Conservation (phyloP, 1,140 invertebrate genomes). For the Zaprionus davidi region DNA sequence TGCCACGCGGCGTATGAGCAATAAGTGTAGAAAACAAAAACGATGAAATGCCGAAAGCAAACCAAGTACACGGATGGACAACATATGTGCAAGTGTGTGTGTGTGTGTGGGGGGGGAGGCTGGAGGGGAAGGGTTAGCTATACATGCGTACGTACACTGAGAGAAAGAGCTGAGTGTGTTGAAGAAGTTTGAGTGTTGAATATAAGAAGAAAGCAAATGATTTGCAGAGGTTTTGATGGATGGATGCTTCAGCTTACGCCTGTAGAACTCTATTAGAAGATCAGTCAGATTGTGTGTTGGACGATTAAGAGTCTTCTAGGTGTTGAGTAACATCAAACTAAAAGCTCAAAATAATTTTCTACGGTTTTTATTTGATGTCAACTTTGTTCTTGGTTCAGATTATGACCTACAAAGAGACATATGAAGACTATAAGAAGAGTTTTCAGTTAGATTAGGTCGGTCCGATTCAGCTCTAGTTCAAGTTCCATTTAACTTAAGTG, state of each 20-base stretch:
- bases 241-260: too few species aligned
- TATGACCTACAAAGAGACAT: too few species aligned
- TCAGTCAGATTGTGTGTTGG: too few species aligned
- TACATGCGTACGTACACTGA: neutral
- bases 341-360: too few species aligned
- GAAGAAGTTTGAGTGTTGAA: neutral
- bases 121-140: neutral
- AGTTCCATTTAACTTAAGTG: neutral
- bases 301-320: too few species aligned
- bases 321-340: too few species aligned
- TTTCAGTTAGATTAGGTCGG: too few species aligned
- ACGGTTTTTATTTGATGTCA: too few species aligned
- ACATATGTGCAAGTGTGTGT: constrained; percentile 8
- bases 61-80: constrained; percentile 9
- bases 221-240: neutral
- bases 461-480: neutral
- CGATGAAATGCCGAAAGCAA: constrained; percentile 5
- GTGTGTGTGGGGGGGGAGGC: neutral
- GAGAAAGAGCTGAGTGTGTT: neutral
- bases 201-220: neutral
- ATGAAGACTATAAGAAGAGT: too few species aligned
- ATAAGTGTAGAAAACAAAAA: constrained; percentile 29
- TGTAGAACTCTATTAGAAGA: too few species aligned
- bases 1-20: constrained; percentile 41
- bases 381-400: too few species aligned